Evolutionary conservation across 2,888 invertebrate genomes (phyloP).

Genomic region (Agrotis ipsilon): DNA sequence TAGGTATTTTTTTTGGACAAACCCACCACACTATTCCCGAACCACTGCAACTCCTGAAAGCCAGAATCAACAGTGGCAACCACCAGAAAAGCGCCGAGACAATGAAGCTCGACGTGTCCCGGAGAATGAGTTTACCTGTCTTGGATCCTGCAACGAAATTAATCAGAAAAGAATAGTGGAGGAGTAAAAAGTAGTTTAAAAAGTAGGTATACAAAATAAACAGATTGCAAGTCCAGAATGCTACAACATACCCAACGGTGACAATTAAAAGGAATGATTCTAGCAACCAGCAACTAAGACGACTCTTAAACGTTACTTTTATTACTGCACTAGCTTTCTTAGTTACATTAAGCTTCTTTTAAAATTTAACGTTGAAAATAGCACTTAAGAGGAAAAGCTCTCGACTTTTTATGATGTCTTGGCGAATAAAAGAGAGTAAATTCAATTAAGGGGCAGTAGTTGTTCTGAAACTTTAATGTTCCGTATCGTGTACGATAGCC

Average conservation of each 20-base stretch:
- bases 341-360: conserved; percentile 51
- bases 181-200: no score
- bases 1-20: no score
- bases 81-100: no score
- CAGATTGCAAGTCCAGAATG: neutral
- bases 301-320: conserved; percentile 44
- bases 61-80: no score
- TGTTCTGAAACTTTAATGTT: conserved; percentile 38
- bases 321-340: conserved; percentile 46
- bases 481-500: conserved; percentile 9
- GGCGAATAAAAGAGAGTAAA: conserved; percentile 49
- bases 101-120: no score
- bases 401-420: conserved; percentile 55
- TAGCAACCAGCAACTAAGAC: conserved; percentile 18
- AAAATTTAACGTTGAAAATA: conserved; percentile 52
- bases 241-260: conserved; percentile 20
- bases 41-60: no score
- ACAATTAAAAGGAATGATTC: conserved; percentile 47
- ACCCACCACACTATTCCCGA: no score
- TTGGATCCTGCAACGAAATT: no score
- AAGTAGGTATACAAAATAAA: no score
- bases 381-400: conserved; percentile 46
- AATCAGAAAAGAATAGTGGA: no score
- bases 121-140: no score
- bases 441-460: conserved; percentile 48